Conservation (phyloP, 2,113 vertebrate genomes). For the Acanthisitta chloris region DNA sequence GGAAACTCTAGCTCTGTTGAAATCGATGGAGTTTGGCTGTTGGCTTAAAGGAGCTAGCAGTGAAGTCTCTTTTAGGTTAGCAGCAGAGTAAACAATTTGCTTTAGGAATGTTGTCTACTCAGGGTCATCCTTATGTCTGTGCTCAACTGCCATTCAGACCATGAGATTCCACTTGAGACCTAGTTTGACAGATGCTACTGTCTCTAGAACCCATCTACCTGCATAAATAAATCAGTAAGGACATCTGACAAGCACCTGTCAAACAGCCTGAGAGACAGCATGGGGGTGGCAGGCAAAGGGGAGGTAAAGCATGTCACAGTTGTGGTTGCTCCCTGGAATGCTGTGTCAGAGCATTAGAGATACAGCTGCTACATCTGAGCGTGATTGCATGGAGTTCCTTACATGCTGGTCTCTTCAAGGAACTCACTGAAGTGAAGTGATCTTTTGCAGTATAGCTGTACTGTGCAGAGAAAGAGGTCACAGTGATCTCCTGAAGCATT, state of each 20-base stretch:
- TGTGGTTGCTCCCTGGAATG: neutral
- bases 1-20: neutral
- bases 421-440: neutral
- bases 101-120: neutral
- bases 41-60: neutral
- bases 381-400: neutral
- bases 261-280: neutral
- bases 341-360: neutral
- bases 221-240: neutral
- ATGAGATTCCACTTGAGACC: neutral
- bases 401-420: accelerated
- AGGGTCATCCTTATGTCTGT: neutral
- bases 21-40: neutral
- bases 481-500: neutral
- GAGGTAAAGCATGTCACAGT: neutral
- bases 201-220: neutral
- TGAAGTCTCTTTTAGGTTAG: neutral
- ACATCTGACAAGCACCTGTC: neutral
- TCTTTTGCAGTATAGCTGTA: neutral
- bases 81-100: neutral
- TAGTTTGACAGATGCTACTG: neutral
- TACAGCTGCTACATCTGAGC: neutral
- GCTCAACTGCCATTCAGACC: neutral
- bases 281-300: neutral
- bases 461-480: neutral